Evolutionary conservation across 1,140 invertebrate species (phyloP), one percentile per base, ranked within the genome.

Genomic region (Pomacea maculata): DNA sequence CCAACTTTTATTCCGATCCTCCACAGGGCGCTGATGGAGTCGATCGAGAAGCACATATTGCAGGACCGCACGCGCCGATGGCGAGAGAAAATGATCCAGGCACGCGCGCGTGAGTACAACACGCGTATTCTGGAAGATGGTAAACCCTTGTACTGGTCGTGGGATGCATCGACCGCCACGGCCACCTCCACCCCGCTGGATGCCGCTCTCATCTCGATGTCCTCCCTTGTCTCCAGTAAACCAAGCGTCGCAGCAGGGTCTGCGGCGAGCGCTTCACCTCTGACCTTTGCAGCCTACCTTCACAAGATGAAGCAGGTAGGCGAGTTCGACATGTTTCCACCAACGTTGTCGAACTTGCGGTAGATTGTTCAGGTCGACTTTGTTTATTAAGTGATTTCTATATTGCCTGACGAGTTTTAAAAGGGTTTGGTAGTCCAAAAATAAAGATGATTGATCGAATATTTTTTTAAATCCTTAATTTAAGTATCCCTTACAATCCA

Each of bases 1-100:
- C 34, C 34, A 45, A 45, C 34, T 45, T 45, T 45, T 17, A 11
- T 61, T 61, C 1, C 57, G 11, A 61, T 17, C 57, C 15, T 61
- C 57, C 57, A 61, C 57, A 80, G 79, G 64, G 75, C 67, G 29
- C 64, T 80, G 64, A 45, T 75, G 21, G 79, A 80, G 8, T 21
- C 52, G 2, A 65, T 80, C 10, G 72, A 74, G 52, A 57, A 68
- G 25, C 64, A 80, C 52, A 68, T 80, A 25, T 3, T 67, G 54
- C 45, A 25, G 34, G 72, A 75, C 25, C 71, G 79, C 52, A 68
- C 67, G 29, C 72, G 73, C 21, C 65, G 54, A 25, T 65, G 45
- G 12, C 34, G 64, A 34, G 73, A 75, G 52, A 61, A 63, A 1
- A 15, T n/a, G 64, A 5, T 25, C 10, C 21, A 54, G 34, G 55